Percentiles rank a stretch among this genome's conserved stretches.
phyloP scores from a whole-genome alignment of 2,797 vertebrate genomes.

The Lutjanus argentimaculatus region DNA sequence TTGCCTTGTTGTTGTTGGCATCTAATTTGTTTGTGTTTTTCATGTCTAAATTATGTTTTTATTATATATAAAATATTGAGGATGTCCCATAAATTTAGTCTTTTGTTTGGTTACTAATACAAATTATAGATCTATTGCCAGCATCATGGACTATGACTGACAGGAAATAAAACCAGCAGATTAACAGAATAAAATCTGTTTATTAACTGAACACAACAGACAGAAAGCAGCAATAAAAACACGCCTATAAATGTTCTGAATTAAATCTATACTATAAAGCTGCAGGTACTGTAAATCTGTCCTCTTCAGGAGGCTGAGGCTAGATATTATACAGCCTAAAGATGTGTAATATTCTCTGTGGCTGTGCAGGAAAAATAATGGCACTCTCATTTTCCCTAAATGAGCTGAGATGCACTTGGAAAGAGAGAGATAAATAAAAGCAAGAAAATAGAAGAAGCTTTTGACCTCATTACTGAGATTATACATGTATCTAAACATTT shows the following conservation, averaged over 20 bases:
- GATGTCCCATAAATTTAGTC: not conserved
- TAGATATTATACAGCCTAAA: not conserved
- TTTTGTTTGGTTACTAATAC: not conserved
- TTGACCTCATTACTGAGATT: not conserved
- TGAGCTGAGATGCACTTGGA: not conserved
- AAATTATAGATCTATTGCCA: not conserved
- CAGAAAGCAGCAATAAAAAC: not conserved
- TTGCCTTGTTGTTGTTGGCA: not conserved
- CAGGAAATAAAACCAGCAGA: not conserved
- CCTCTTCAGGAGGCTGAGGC: not conserved
- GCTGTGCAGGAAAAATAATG: not conserved
- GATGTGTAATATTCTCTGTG: not conserved
- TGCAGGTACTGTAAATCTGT: slow-evolving; percentile 14
- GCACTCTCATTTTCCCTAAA: not conserved
- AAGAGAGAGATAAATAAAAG: not conserved
- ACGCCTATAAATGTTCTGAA: slow-evolving; percentile 2
- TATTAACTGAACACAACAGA: not conserved
- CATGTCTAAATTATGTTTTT: not conserved
- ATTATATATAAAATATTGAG: not conserved
- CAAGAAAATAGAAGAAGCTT: not conserved
- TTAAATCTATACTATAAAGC: slow-evolving; percentile 1
- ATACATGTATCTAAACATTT: not conserved
- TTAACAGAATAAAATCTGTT: not conserved
- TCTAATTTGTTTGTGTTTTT: not conserved
- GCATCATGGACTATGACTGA: not conserved